These are phyloP conservation scores for Albula goreensis DNA, from an alignment of 2,113 vertebrate species.

Conservation along the genomic window DNA sequence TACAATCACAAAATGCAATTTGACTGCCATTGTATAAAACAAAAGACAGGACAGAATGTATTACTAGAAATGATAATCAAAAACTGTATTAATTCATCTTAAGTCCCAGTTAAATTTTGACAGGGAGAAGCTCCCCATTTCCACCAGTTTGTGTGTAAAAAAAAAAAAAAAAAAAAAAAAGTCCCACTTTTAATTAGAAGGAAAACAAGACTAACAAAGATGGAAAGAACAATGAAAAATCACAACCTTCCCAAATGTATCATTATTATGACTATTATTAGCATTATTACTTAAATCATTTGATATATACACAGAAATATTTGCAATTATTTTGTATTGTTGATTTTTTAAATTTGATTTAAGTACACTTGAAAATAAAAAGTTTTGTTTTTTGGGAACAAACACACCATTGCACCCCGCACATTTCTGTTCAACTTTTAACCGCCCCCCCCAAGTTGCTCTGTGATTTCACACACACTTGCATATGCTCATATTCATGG, in stretches of 20 bases:
- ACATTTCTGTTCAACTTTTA: background rate
- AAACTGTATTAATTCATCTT: background rate
- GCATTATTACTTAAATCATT: constrained; percentile 45
- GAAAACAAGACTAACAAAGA: background rate
- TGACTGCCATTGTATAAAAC: background rate
- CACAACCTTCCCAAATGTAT: constrained; percentile 19
- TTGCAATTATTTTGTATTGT: constrained; percentile 43
- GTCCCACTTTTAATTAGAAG: constrained; percentile 2
- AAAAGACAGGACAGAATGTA: background rate
- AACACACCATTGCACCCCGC: constrained; percentile 32
- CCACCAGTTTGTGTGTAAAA: background rate
- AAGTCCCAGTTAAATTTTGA: background rate
- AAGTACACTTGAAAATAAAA: constrained; percentile 76
- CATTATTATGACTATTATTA: constrained; percentile 30
- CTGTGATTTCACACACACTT: background rate
- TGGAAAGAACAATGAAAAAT: constrained; percentile 22
- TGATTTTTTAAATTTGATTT: constrained; percentile 39
- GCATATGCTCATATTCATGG: background rate
- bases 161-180: constrained; percentile 27
- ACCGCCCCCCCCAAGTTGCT: background rate
- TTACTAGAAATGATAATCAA: background rate
- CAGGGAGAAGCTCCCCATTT: background rate
- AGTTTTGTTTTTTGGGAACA: constrained; percentile 34
- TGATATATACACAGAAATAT: constrained; percentile 54
- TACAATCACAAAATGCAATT: background rate